These are phyloP conservation scores for Plutomurus gul DNA, from an alignment of 1,140 invertebrate species.

Conservation along the genomic window DNA sequence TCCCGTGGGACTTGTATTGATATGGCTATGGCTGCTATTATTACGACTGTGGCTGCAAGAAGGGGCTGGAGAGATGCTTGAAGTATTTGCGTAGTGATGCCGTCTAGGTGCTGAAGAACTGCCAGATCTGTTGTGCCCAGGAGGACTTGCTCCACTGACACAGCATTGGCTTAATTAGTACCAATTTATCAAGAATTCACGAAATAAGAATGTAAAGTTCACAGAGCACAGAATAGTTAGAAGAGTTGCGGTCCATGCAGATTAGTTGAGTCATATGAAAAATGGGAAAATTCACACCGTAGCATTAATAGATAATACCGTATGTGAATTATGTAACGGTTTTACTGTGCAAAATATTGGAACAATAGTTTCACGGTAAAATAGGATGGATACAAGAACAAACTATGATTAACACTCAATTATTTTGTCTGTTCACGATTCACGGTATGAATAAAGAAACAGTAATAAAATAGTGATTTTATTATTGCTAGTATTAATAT, in stretches of 20 bases:
- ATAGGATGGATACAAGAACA: too few relatives aligned
- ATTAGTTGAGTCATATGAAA: too few relatives aligned
- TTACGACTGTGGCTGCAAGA: constrained; percentile 13
- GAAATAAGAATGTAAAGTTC: background rate
- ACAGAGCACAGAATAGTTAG: background rate
- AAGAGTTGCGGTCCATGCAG: background rate
- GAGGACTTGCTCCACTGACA: constrained; percentile 10
- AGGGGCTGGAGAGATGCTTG: background rate
- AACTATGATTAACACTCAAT: too few relatives aligned
- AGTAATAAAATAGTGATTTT: too few relatives aligned
- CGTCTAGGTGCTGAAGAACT: background rate
- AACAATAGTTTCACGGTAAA: too few relatives aligned
- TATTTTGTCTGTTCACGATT: too few relatives aligned
- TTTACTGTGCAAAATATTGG: too few relatives aligned
- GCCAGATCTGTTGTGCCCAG: background rate
- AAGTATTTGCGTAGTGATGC: background rate
- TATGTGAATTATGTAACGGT: too few relatives aligned
- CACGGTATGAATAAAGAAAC: too few relatives aligned
- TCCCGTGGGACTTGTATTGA: background rate
- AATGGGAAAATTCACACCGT: background rate
- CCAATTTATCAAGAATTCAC: background rate
- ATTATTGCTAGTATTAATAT: too few relatives aligned
- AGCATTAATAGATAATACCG: too few relatives aligned
- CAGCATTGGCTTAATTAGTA: constrained; percentile 31
- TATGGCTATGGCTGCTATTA: background rate